A percentile compares a stretch with the other conserved stretches of the same genome.
phyloP scores from a whole-genome alignment of 2,888 invertebrate species.

The Heteromurus nitidus region DNA sequence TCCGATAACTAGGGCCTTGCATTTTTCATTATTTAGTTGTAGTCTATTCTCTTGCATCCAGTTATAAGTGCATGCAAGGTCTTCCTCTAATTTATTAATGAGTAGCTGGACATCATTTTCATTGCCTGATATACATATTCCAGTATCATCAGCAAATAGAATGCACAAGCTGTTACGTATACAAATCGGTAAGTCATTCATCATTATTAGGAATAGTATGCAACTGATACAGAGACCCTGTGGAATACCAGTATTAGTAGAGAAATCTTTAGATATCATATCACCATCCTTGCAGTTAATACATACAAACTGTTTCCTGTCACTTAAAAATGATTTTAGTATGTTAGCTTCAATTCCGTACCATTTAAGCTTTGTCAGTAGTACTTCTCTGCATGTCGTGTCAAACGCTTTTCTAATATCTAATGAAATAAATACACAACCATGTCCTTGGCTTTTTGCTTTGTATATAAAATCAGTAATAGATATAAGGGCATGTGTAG shows the following conservation, averaged over 20 bases:
- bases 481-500: constrained; percentile 16
- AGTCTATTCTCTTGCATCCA: constrained; percentile 48
- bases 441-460: constrained; percentile 19
- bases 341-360: constrained; percentile 38
- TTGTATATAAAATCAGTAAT: constrained; percentile 45
- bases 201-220: constrained; percentile 1
- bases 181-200: constrained; percentile 29
- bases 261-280: constrained; percentile 5
- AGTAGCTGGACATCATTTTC: background rate
- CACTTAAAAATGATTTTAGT: constrained; percentile 28
- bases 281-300: background rate
- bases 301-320: background rate
- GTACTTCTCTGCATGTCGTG: constrained; percentile 19
- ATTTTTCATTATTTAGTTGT: constrained; percentile 38
- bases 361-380: constrained; percentile 38
- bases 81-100: constrained; percentile 5
- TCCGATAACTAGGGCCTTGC: constrained; percentile 35
- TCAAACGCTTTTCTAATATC: constrained; percentile 55
- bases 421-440: constrained; percentile 41
- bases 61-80: background rate
- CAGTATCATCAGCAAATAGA: constrained; percentile 45
- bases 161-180: background rate
- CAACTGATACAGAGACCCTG: constrained; percentile 12
- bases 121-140: constrained; percentile 2
- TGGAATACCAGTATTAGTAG: constrained; percentile 13